Conservation (phyloP, 2,113 vertebrate genomes). For the Pelecanoides urinatrix region DNA sequence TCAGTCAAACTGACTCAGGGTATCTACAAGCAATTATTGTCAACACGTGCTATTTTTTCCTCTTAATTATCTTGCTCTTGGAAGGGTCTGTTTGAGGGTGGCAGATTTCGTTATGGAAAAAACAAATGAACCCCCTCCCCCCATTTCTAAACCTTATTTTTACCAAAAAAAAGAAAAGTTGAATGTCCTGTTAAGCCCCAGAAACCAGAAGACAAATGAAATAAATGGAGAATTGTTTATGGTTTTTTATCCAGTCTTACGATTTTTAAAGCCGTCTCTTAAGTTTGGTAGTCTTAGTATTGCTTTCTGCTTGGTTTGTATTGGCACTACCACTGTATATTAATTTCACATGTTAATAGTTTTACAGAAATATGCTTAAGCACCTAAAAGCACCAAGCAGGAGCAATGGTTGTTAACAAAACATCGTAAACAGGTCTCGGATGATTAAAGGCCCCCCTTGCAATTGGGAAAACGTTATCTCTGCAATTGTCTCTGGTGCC, state of each 20-base stretch:
- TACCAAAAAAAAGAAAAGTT: neutral
- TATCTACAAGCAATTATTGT: neutral
- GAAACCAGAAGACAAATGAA: neutral
- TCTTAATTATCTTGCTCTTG: neutral
- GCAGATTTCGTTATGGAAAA: neutral
- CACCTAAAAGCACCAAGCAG: slow-evolving; percentile 22
- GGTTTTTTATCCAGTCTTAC: neutral
- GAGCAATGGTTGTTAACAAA: neutral
- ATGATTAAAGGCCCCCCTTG: neutral
- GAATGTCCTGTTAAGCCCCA: neutral
- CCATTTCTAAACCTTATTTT: neutral
- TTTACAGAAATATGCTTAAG: slow-evolving; percentile 12
- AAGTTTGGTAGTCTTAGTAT: neutral
- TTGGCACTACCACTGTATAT: neutral
- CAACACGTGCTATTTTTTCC: neutral
- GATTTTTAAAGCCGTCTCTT: neutral
- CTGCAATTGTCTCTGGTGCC: slow-evolving; percentile 17
- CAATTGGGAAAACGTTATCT: slow-evolving; percentile 25
- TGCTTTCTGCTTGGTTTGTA: neutral
- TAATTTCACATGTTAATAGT: slow-evolving; percentile 46
- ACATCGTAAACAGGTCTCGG: neutral
- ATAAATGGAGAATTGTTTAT: neutral
- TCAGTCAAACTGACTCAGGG: neutral
- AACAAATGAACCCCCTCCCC: accelerated
- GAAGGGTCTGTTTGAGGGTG: neutral